Base-by-base conservation (phyloP, 2,113 vertebrate genomes). In the Microtus oregoni region DNA sequence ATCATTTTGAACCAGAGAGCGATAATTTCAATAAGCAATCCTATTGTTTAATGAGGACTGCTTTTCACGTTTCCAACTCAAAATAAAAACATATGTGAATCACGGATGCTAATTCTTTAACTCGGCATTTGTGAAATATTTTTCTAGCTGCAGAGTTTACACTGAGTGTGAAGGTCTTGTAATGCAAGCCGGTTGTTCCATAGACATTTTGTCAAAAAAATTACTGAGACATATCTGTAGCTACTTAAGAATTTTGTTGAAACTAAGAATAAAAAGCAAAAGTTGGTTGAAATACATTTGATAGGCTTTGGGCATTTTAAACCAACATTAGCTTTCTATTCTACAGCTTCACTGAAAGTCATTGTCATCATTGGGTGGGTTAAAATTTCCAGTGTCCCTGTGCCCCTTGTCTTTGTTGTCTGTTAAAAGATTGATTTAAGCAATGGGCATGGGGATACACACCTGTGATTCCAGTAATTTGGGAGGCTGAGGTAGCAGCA, bases 11-110 rank as follows among this genome's bases (percentile, higher is more conserved):
- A 78, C 14, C 19, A 24, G 28, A 89, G 83, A 32, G 58, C 89
- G 77, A 89, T 95, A 78, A 61, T 35, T 86, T 72, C n/a, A 70
- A 52, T 22, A 91, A 55, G 86, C 91, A 61, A 72, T 76, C 26
- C 0, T n/a, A 73, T 91, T 81, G 44, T 70, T 94, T 92, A 87
- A 8, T 93, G 47, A 44, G 19, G 19, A 82, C 15, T 78, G 7
- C 75, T 96, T 94, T 92, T 44, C 55, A 77, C 68, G 32, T 91
- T 94, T 82, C 26, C 32, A 82, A 76, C 30, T 93, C 78, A 67
- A 95, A 96, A 86, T 35, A 22, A 81, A 70, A 26, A 70, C 14
- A 22, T 70, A 10, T 65, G 26, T 81, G 85, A 76, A 22, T 76
- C n/a, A 73, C 3, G 3, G 76, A 67, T 90, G 52, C 63, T 96